phyloP scores from a whole-genome alignment of 2,888 invertebrate genomes.

The Acanthopleura granulata region DNA sequence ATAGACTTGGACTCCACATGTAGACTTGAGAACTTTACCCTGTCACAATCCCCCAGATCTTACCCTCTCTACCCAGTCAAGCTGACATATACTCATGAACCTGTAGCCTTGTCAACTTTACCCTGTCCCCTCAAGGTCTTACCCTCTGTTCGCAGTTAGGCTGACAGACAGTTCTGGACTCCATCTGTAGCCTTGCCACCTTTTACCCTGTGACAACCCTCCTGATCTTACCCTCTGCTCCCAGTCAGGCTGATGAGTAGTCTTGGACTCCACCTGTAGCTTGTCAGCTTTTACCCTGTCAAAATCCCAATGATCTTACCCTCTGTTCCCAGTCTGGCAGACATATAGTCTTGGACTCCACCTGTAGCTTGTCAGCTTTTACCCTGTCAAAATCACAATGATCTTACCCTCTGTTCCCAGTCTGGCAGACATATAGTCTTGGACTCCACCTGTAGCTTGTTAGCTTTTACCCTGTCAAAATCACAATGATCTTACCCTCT shows the following conservation, averaged over 20 bases:
- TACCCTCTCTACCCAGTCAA: conserved; percentile 76
- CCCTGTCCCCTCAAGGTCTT: not conserved
- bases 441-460: not conserved
- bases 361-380: not conserved
- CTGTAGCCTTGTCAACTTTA: conserved; percentile 76
- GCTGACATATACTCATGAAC: conserved; percentile 76
- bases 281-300: not conserved
- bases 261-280: not conserved
- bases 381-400: too few species aligned
- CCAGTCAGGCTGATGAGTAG: not conserved
- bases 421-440: not conserved
- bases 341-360: not conserved
- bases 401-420: conserved; percentile 1
- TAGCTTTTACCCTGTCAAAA: too few species aligned
- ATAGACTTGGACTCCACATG: not conserved
- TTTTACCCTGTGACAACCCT: too few species aligned
- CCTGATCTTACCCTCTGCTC: not conserved
- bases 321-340: not conserved
- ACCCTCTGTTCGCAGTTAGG: not conserved
- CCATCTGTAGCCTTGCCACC: not conserved
- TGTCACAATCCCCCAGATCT: too few species aligned
- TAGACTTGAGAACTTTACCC: too few species aligned
- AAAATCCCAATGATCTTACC: not conserved
- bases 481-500: not conserved
- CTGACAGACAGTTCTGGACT: not conserved